Conservation (phyloP, 1,140 invertebrate genomes). For the Helicoverpa armigera region DNA sequence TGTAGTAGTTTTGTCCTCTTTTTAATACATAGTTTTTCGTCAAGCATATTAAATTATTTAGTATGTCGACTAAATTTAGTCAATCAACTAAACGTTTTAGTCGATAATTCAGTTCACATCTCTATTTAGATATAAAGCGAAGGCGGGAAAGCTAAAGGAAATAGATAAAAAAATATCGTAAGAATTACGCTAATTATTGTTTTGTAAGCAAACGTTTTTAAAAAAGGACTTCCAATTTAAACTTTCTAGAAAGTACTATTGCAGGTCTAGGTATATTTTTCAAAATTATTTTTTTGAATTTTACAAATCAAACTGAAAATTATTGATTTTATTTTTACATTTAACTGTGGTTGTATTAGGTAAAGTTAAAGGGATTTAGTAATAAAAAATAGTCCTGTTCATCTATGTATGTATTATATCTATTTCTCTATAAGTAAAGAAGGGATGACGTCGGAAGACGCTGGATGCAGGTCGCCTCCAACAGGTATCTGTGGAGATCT, state of each 20-base stretch:
- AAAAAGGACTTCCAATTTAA: conserved; percentile 33
- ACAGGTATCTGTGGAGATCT: too few species aligned
- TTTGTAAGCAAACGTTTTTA: conserved; percentile 15
- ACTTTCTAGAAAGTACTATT: conserved; percentile 1
- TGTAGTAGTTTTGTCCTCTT: too few species aligned
- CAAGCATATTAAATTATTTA: background rate
- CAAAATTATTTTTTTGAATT: background rate
- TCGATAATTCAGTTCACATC: conserved; percentile 32
- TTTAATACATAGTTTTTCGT: background rate
- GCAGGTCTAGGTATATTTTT: background rate
- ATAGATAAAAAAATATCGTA: conserved; percentile 44
- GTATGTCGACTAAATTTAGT: conserved; percentile 5
- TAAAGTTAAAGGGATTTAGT: too few species aligned
- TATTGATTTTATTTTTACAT: background rate
- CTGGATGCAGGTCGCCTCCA: too few species aligned
- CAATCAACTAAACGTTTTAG: conserved; percentile 10
- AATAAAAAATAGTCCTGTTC: too few species aligned
- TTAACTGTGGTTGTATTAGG: too few species aligned
- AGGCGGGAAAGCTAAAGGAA: conserved; percentile 7
- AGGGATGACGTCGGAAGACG: too few species aligned
- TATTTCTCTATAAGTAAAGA: too few species aligned
- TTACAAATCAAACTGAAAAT: background rate
- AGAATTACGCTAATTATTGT: background rate
- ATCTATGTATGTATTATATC: too few species aligned
- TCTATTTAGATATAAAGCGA: conserved; percentile 44